Evolutionary conservation across 2,113 vertebrate species (phyloP).

Genomic region (Nannospalax galili): DNA sequence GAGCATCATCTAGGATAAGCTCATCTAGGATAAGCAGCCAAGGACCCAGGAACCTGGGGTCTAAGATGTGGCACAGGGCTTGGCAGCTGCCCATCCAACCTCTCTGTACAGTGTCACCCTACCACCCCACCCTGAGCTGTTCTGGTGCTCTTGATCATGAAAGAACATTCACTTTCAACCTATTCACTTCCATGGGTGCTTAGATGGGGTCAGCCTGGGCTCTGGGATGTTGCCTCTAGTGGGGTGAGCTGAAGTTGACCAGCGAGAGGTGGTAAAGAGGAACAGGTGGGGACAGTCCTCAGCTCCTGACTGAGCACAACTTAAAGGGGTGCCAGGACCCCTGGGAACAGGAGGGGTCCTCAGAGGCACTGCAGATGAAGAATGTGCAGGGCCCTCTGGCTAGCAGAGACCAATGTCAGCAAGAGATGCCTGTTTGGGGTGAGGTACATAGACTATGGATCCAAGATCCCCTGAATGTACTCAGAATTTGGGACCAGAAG

Average conservation of each 20-base stretch:
- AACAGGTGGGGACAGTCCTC: too few relatives aligned
- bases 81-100: background rate
- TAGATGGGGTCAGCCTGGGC: background rate
- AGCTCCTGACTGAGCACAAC: too few relatives aligned
- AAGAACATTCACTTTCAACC: too few relatives aligned
- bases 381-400: background rate
- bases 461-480: too few relatives aligned
- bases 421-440: background rate
- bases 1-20: too few relatives aligned
- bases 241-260: background rate
- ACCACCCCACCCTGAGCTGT: background rate
- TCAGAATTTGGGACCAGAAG: background rate
- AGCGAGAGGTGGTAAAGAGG: rapidly evolving
- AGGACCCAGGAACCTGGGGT: background rate
- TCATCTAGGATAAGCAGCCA: background rate
- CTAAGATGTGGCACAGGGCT: rapidly evolving
- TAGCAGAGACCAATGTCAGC: background rate
- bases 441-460: too few relatives aligned
- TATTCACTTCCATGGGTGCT: background rate
- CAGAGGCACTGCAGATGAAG: background rate
- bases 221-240: background rate
- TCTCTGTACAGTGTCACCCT: background rate
- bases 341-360: too few relatives aligned
- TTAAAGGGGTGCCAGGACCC: background rate
- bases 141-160: background rate